Evolutionary conservation across 1,140 invertebrate genomes (phyloP), one percentile per base, ranked within the genome.

Genomic region (Sarcophaga bullata): DNA sequence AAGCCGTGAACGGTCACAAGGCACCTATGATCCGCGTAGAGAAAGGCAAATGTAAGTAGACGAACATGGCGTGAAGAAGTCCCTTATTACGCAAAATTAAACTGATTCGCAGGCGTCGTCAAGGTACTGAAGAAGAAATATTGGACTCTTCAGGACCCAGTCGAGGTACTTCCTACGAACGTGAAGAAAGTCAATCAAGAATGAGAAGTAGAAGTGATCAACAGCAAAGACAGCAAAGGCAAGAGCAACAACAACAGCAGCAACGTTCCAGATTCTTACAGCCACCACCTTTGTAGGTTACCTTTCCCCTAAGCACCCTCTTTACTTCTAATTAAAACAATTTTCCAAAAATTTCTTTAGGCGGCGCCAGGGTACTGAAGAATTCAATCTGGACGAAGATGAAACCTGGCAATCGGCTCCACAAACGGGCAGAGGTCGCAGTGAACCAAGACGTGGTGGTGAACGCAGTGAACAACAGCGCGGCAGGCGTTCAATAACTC

Each of bases 91-190:
- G 3, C 6, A 17, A 48, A 76, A 49, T 5, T 76, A 49, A 6
- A 11, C 47, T 81, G 13, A 73, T 81, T 78, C 4, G 1, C 25
- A 83, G 82, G 6, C 82, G 82, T 11, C 82, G 80, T 25, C 47
- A 83, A 46, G 85, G 81, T 58, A 84, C 83, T 25, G 72, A 84
- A 54, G 88, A 89, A 82, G 87, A 89, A 84, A 87, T 88, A 83
- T 89, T 88, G 88, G 87, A 87, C 50, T 89, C 88, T 48, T 89
- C 88, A 7, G 89, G 88, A 75, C 87, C 84, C 46, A 89, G 88
- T 83, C 84, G 87, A 58, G 88, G 85, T 80, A 87, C 87, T 75
- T 89, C 88, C 46, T 73, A 73, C n/a, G 82, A 80, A 11, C 78
- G 82, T 15, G 82, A 83, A 73, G 47, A 19, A 52, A 83, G 82